Evolutionary conservation across 2,888 invertebrate genomes (phyloP).

Genomic region (Pogonocherus hispidulus): DNA sequence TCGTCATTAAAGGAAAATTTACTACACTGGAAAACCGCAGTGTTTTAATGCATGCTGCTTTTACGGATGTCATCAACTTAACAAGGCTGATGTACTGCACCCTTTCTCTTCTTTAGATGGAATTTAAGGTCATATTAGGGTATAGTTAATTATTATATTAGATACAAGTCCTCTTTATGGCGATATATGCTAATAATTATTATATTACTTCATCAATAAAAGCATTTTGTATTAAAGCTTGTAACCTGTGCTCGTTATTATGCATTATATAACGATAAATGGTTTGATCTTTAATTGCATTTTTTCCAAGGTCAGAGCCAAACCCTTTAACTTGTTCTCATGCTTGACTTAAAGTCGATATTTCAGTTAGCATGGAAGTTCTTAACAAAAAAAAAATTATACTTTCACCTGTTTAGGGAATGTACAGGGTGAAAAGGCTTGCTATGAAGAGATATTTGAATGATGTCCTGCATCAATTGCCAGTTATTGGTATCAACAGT

Average conservation of each 20-base stretch:
- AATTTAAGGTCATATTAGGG: slow-evolving; percentile 23
- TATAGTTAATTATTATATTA: slow-evolving; percentile 22
- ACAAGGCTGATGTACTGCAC: slow-evolving; percentile 26
- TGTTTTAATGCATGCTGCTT: slow-evolving; percentile 31
- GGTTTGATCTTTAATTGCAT: slow-evolving; percentile 2
- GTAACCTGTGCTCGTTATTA: slow-evolving; percentile 15
- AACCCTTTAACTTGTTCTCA: neutral
- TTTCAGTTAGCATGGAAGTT: too few relatives aligned
- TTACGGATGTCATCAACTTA: slow-evolving; percentile 35
- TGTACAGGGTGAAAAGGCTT: too few relatives aligned
- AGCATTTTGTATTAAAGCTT: slow-evolving; percentile 4
- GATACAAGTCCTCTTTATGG: slow-evolving; percentile 16
- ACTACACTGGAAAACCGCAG: slow-evolving; percentile 24
- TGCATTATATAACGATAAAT: slow-evolving; percentile 17
- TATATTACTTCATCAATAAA: slow-evolving; percentile 22
- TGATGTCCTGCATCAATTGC: too few relatives aligned
- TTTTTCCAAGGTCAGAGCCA: slow-evolving; percentile 1
- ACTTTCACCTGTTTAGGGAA: too few relatives aligned
- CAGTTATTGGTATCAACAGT: too few relatives aligned
- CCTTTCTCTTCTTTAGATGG: slow-evolving; percentile 19
- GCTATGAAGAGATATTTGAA: too few relatives aligned
- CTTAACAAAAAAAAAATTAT: too few relatives aligned
- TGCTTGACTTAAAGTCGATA: too few relatives aligned
- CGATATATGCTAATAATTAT: slow-evolving; percentile 13
- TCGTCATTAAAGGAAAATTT: slow-evolving; percentile 34